Percentiles rank a stretch among this genome's conserved stretches.
phyloP scores from a whole-genome alignment of 2,888 invertebrate genomes.

The Ligdia adustata region DNA sequence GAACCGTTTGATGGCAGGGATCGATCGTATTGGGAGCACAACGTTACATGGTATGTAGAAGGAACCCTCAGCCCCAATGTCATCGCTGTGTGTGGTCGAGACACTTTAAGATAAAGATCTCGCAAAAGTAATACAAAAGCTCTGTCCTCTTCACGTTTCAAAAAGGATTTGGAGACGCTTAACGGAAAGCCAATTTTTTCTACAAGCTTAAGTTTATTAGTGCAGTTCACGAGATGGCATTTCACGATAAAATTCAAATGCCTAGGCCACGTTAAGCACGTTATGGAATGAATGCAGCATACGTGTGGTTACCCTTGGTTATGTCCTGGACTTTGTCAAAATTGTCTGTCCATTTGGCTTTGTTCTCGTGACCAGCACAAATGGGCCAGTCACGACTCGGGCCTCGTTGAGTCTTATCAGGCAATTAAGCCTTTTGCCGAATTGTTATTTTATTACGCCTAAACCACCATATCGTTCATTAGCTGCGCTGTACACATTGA shows the following conservation, averaged over 20 bases:
- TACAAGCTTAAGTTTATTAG: slow-evolving; percentile 21
- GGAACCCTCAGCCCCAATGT: slow-evolving; percentile 29
- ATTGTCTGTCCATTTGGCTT: slow-evolving; percentile 50
- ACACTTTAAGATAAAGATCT: slow-evolving; percentile 43
- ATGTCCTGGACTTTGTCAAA: slow-evolving; percentile 65
- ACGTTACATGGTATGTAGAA: slow-evolving; percentile 29
- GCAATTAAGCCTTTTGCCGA: slow-evolving; percentile 49
- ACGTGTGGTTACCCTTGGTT: slow-evolving; percentile 48
- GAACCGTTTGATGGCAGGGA: slow-evolving; percentile 33
- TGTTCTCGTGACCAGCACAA: slow-evolving; percentile 61
- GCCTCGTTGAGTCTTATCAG: slow-evolving; percentile 56
- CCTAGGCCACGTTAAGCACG: slow-evolving; percentile 69
- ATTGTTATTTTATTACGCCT: slow-evolving; percentile 51
- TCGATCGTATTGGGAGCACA: slow-evolving; percentile 32
- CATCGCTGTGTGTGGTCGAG: slow-evolving; percentile 50
- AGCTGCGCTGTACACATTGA: slow-evolving; percentile 15
- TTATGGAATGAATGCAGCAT: slow-evolving; percentile 46
- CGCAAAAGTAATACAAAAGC: slow-evolving; percentile 43
- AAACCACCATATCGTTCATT: slow-evolving; percentile 27
- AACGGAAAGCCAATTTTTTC: slow-evolving; percentile 12
- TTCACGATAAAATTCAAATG: slow-evolving; percentile 58
- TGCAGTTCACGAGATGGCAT: slow-evolving; percentile 47
- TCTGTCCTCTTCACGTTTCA: slow-evolving; percentile 11
- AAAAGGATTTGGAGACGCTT: slow-evolving; percentile 7
- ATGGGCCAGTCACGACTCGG: slow-evolving; percentile 67